Evolutionary conservation across 2,888 invertebrate genomes (phyloP), one percentile per base, ranked within the genome.

Genomic region (Nomada ruficornis): DNA sequence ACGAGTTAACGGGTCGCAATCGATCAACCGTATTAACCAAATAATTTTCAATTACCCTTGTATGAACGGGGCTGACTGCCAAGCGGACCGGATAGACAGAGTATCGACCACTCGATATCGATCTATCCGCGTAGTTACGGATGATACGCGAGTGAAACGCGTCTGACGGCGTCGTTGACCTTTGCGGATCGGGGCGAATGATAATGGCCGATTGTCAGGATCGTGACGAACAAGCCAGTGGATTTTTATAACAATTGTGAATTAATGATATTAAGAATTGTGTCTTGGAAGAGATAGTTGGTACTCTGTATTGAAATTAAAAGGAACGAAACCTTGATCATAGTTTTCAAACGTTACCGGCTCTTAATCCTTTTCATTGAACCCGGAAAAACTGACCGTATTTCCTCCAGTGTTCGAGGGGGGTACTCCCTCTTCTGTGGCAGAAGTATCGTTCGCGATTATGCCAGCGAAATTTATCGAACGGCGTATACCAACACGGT

Each of bases 11-110:
- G 90, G 89, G 87, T 89, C 85, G 89, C 92, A 90, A 93, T 92
- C 92, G 90, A 93, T 92, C 92, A 92, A 85, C 75, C 76, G 90
- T 89, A 90, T 92, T 91, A 36, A 91, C 92, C 91, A 89, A 92
- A 92, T 92, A 92, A 92, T 92, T 92, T 93, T 93, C 92, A 92
- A 92, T 93, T 92, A 92, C 89, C 87, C 78, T 36, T 80, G 87
- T 86, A 89, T 89, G 91, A 91, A 89, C 91, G 88, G 89, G 89
- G 82, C 67, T 63, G 73, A 82, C 73, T 72, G 71, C 60, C 63
- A 62, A 72, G 76, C 74, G 77, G 77, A 62, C 54, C 70, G 59
- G 44, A 26, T 73, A 72, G 77, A 60, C 74, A 29, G 69, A 59
- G 62, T 68, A 75, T 82, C 75, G 68, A 82, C 55, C 70, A 47